These are phyloP conservation scores for Dorcus hopei DNA, from an alignment of 2,888 invertebrate genomes.

Conservation along the genomic window DNA sequence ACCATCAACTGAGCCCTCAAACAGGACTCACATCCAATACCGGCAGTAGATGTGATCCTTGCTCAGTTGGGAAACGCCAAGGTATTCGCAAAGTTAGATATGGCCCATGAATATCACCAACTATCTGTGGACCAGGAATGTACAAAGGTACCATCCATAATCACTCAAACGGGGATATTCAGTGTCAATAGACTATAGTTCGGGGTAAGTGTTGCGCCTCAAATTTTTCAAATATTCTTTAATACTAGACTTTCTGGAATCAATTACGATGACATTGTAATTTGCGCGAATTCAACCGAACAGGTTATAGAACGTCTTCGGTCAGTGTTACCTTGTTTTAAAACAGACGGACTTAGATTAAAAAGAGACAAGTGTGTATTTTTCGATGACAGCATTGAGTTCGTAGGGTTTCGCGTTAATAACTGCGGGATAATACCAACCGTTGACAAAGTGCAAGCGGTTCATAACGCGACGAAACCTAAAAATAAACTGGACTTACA, in stretches of 20 bases:
- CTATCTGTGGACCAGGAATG: too few relatives aligned
- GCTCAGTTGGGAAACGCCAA: too few relatives aligned
- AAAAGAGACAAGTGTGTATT: background rate
- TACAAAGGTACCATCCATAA: too few relatives aligned
- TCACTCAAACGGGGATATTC: background rate
- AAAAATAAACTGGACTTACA: constrained; percentile 8
- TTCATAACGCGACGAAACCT: constrained; percentile 5
- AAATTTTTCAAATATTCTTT: background rate
- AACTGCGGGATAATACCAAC: background rate
- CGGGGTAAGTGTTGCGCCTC: background rate
- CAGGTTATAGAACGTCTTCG: background rate
- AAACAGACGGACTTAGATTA: background rate
- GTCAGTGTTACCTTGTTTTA: background rate
- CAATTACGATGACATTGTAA: background rate
- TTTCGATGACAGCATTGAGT: background rate
- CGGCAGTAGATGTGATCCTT: too few relatives aligned
- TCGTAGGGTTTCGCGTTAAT: background rate
- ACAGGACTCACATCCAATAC: too few relatives aligned
- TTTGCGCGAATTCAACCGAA: background rate
- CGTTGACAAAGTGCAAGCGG: background rate
- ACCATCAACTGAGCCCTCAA: too few relatives aligned
- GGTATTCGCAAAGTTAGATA: too few relatives aligned
- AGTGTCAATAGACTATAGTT: background rate
- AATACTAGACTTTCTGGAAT: background rate
- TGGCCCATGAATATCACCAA: too few relatives aligned